A percentile compares a stretch with the other conserved stretches of the same genome.
phyloP scores from a whole-genome alignment of 2,113 vertebrate species.

The Galbula dea region DNA sequence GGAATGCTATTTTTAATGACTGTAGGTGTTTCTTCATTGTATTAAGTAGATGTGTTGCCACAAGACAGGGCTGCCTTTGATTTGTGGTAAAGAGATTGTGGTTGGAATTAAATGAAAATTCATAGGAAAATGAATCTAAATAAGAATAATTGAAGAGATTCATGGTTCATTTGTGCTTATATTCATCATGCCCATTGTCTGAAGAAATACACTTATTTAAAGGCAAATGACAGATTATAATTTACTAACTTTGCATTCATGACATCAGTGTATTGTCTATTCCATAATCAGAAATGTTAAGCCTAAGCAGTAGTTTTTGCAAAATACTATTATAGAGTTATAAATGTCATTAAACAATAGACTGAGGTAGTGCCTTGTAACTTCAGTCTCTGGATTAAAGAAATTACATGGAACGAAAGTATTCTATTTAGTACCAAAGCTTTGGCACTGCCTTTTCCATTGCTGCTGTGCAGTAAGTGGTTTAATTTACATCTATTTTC shows the following conservation, averaged over 20 bases:
- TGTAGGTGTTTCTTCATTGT: slow-evolving; percentile 73
- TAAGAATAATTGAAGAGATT: slow-evolving; percentile 77
- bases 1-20: slow-evolving; percentile 66
- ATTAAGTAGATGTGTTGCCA: slow-evolving; percentile 62
- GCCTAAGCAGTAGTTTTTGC: slow-evolving; percentile 68
- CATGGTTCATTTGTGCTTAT: slow-evolving; percentile 73
- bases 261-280: slow-evolving; percentile 71
- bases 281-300: slow-evolving; percentile 71
- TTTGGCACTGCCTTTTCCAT: slow-evolving; percentile 12
- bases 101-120: slow-evolving; percentile 72
- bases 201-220: slow-evolving; percentile 71
- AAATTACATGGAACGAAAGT: slow-evolving; percentile 44
- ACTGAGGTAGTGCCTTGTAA: slow-evolving; percentile 63
- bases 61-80: slow-evolving; percentile 61
- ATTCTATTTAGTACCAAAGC: slow-evolving; percentile 58
- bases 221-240: slow-evolving; percentile 68
- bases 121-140: slow-evolving; percentile 74
- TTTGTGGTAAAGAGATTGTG: slow-evolving; percentile 64
- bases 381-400: slow-evolving; percentile 65
- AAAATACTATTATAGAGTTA: slow-evolving; percentile 71
- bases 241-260: slow-evolving; percentile 69
- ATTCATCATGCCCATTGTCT: slow-evolving; percentile 74
- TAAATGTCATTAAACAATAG: slow-evolving; percentile 76
- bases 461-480: not conserved
- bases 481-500: slow-evolving; percentile 44